These are phyloP conservation scores for Heliconius cydno DNA, from an alignment of 2,888 invertebrate species.

Conservation along the genomic window DNA sequence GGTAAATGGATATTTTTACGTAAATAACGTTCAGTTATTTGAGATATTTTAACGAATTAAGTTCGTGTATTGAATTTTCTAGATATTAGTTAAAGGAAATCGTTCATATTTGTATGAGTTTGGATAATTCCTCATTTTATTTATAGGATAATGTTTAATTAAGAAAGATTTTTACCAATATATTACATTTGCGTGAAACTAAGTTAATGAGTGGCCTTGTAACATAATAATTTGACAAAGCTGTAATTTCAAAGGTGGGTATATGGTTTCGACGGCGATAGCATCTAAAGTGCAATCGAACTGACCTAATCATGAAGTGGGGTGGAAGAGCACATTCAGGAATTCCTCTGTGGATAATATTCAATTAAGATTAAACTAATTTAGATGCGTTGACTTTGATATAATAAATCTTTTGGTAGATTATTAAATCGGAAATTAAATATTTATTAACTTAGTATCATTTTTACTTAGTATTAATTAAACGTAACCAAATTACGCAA, in stretches of 20 bases:
- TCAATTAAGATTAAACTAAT: constrained; percentile 9
- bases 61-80: not conserved
- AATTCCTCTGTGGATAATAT: constrained; percentile 24
- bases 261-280: not conserved
- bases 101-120: not conserved
- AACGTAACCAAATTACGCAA: no score
- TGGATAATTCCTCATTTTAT: not conserved
- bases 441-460: no score
- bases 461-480: no score
- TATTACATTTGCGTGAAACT: no score
- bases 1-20: constrained; percentile 23
- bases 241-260: constrained; percentile 4
- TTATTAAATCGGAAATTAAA: no score
- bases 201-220: not conserved
- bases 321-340: constrained; percentile 1
- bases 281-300: constrained; percentile 25
- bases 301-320: constrained; percentile 11
- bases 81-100: not conserved
- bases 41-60: not conserved
- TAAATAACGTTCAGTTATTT: constrained; percentile 16
- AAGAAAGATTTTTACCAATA: no score
- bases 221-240: not conserved
- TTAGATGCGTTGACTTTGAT: not conserved
- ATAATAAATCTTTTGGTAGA: no score
- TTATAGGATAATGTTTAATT: not conserved